Percentiles rank a stretch among this genome's conserved stretches.
These are phyloP conservation scores for Chamaetylas fuelleborni DNA, from an alignment of 2,113 vertebrate genomes.

Conservation along the genomic window DNA sequence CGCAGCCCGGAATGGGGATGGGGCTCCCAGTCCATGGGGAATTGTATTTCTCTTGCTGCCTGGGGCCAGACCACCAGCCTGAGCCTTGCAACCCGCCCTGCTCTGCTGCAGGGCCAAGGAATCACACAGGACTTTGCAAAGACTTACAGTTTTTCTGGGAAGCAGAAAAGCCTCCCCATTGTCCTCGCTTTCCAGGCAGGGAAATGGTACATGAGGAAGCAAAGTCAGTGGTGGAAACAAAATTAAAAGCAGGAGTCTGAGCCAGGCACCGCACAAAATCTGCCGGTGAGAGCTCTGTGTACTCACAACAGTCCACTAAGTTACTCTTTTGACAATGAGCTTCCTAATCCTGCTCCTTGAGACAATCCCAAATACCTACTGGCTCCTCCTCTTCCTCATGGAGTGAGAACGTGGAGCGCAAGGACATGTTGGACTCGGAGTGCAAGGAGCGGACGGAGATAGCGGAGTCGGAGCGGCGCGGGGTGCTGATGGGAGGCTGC, in stretches of 20 bases:
- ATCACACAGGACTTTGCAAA: neutral
- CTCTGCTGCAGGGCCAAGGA: neutral
- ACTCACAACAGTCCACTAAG: neutral
- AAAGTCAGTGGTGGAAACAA: neutral
- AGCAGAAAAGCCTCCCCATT: neutral
- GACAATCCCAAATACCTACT: conserved; percentile 74
- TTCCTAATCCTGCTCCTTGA: neutral
- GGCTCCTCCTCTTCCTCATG: conserved; percentile 97
- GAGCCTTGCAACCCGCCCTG: neutral
- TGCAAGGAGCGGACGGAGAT: conserved; percentile 95
- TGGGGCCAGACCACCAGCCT: neutral
- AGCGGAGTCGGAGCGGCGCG: conserved; percentile 91
- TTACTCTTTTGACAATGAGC: neutral
- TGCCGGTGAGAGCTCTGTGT: neutral
- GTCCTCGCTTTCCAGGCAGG: neutral
- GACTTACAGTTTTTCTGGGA: neutral
- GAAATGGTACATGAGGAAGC: neutral
- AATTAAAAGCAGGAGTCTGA: neutral
- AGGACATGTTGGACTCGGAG: conserved; percentile 97
- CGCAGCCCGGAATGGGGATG: neutral
- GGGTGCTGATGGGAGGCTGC: conserved; percentile 91
- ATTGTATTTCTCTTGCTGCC: neutral
- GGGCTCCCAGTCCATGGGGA: neutral
- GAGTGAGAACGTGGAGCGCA: conserved; percentile 96
- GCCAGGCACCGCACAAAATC: neutral